Percentiles rank a stretch among this genome's conserved stretches.
phyloP scores from a whole-genome alignment of 2,113 vertebrate genomes.

The Fukomys damarensis region DNA sequence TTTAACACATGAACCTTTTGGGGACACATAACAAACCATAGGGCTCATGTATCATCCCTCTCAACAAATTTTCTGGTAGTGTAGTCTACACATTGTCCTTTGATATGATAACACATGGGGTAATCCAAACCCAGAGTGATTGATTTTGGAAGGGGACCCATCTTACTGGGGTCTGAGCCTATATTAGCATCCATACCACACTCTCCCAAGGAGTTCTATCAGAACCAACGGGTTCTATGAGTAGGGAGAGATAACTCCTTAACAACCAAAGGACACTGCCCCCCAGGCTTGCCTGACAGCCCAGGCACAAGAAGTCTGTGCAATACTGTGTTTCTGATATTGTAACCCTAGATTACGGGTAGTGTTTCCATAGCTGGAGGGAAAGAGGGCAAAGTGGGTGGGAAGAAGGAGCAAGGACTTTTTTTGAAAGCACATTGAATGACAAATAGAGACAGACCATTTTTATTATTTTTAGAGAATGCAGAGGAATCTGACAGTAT shows the following conservation, averaged over 20 bases:
- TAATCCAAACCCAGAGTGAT: not conserved
- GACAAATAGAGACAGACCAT: not conserved
- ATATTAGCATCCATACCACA: too few relatives aligned
- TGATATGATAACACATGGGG: not conserved
- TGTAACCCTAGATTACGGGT: not conserved
- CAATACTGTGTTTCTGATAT: not conserved
- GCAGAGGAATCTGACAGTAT: not conserved
- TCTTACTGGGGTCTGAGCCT: not conserved
- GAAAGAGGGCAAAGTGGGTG: not conserved
- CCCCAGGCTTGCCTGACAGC: not conserved
- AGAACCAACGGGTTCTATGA: not conserved
- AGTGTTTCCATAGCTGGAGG: not conserved
- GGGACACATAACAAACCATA: not conserved
- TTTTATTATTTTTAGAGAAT: not conserved
- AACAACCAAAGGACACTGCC: not conserved
- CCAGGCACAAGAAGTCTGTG: not conserved
- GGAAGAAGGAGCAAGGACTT: not conserved
- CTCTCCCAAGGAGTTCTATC: not conserved
- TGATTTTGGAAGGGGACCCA: not conserved
- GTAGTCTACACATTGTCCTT: not conserved
- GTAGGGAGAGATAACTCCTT: not conserved
- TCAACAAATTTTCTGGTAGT: not conserved
- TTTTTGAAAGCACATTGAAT: not conserved
- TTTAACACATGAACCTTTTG: not conserved
- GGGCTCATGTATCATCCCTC: not conserved